Conservation (phyloP, 2,113 vertebrate genomes). For the Sinocyclocheilus anshuiensis region DNA sequence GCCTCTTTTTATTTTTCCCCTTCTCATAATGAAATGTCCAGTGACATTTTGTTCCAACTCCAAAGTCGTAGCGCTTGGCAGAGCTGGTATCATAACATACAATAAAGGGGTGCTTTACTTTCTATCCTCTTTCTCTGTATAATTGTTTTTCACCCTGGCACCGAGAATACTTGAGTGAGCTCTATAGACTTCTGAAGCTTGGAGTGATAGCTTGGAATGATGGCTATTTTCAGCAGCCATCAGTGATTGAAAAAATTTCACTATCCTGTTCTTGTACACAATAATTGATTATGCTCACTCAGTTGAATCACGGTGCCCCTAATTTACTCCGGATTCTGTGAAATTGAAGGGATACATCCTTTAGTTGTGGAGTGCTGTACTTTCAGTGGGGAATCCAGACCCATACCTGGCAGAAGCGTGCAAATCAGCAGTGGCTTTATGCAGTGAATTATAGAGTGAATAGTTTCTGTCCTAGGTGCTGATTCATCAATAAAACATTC, state of each 20-base stretch:
- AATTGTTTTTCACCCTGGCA: not conserved
- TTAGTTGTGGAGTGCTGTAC: not conserved
- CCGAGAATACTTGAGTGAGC: not conserved
- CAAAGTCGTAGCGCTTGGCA: not conserved
- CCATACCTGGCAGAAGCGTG: not conserved
- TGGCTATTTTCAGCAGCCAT: constrained; percentile 16
- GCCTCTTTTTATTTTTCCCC: not conserved
- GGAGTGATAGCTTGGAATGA: constrained; percentile 12
- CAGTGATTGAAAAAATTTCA: constrained; percentile 40
- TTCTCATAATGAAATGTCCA: constrained; percentile 17
- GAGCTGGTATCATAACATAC: not conserved
- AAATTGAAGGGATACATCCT: constrained; percentile 10
- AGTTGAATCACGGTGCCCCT: constrained; percentile 21
- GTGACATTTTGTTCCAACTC: constrained; percentile 7
- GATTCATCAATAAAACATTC: not conserved
- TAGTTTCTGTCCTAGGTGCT: not conserved
- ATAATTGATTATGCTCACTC: constrained; percentile 37
- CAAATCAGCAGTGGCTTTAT: not conserved
- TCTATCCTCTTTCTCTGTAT: not conserved
- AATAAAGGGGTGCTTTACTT: constrained; percentile 1
- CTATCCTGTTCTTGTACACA: constrained; percentile 28
- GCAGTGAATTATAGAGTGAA: not conserved
- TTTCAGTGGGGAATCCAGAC: not conserved
- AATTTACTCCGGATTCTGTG: not conserved
- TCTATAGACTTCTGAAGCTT: constrained; percentile 10